phyloP scores from a whole-genome alignment of 2,797 vertebrate species.

The Babyrousa celebensis region DNA sequence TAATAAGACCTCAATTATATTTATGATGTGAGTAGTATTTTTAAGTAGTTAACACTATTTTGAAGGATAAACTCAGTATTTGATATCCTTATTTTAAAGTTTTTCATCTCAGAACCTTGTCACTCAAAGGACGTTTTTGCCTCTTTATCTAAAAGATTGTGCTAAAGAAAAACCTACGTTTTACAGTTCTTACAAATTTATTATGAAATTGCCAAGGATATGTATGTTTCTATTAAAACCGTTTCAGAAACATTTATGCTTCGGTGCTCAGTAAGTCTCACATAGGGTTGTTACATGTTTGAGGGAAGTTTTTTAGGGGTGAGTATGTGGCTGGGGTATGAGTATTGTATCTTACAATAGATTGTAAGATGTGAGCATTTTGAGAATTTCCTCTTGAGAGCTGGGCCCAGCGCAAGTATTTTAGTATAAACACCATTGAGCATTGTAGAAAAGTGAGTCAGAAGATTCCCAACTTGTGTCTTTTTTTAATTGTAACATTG shows the following conservation, averaged over 20 bases:
- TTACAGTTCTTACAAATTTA: background rate
- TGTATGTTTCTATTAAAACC: background rate
- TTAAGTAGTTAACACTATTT: background rate
- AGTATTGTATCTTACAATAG: too few species aligned
- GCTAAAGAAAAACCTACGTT: background rate
- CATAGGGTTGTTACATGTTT: background rate
- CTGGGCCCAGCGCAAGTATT: background rate
- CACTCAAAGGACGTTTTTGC: background rate
- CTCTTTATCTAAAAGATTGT: conserved; percentile 23
- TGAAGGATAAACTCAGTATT: background rate
- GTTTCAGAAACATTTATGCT: conserved; percentile 35
- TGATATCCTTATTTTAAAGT: background rate
- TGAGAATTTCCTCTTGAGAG: background rate
- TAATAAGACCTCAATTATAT: background rate
- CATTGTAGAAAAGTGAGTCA: background rate
- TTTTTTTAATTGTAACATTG: too few species aligned
- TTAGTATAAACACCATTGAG: background rate
- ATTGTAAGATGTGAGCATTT: background rate
- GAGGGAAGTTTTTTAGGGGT: background rate
- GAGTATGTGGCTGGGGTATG: background rate
- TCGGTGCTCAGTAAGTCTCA: background rate
- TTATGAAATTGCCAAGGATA: background rate
- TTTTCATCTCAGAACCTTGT: conserved; percentile 10
- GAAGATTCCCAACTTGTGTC: background rate
- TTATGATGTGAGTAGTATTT: background rate